phyloP scores from a whole-genome alignment of 1,140 invertebrate genomes.

The Armadillidium nasatum region DNA sequence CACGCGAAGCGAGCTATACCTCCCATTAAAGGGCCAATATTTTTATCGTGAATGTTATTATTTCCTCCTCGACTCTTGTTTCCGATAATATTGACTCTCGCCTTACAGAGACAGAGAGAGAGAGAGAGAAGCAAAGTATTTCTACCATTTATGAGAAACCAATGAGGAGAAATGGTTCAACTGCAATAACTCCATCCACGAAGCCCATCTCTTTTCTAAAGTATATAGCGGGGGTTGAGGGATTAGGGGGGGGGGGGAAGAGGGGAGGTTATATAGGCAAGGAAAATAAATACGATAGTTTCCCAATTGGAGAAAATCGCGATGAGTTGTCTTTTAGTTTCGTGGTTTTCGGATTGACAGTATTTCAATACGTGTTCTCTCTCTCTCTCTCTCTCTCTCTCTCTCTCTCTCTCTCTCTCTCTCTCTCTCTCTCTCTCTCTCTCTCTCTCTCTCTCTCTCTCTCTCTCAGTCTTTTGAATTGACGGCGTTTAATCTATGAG shows the following conservation, averaged over 20 bases:
- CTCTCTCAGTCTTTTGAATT: not conserved
- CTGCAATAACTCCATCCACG: too few species aligned
- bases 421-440: constrained; percentile 20
- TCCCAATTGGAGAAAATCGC: too few species aligned
- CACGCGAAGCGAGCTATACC: not conserved
- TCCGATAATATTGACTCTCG: constrained; percentile 3
- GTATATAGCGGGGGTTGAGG: constrained; percentile 7
- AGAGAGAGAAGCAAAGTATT: not conserved
- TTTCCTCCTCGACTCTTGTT: constrained; percentile 12
- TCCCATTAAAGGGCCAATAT: constrained; percentile 4
- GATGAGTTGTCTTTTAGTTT: too few species aligned
- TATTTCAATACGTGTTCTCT: too few species aligned
- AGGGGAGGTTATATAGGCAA: too few species aligned
- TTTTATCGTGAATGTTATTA: constrained; percentile 6
- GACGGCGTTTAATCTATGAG: not conserved
- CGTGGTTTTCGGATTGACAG: too few species aligned
- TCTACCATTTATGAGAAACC: constrained; percentile 12
- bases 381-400: not conserved
- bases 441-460: constrained; percentile 19
- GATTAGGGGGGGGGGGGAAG: too few species aligned
- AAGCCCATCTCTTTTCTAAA: too few species aligned
- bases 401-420: constrained; percentile 16
- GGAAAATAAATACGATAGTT: too few species aligned
- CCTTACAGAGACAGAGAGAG: not conserved
- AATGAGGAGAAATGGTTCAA: not conserved